These are phyloP conservation scores for Phymanthus crucifer DNA, from an alignment of 92 coral and sea anemone species.

Conservation along the genomic window DNA sequence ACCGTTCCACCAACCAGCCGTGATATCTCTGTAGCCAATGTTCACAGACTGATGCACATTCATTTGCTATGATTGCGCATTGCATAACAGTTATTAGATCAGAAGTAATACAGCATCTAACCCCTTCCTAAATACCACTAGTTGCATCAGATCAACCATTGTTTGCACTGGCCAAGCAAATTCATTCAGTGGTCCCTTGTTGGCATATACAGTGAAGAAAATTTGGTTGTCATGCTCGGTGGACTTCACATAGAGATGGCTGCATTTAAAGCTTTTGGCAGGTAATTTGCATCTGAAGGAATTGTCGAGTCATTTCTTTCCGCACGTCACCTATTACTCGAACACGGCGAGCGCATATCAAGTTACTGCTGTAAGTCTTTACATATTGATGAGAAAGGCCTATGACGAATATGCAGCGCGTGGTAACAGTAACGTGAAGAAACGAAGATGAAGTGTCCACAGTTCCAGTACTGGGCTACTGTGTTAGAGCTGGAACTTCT, in stretches of 20 bases:
- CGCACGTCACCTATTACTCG: too few species aligned
- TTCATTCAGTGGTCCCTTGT: slow-evolving; percentile 37
- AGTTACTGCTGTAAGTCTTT: slow-evolving; percentile 31
- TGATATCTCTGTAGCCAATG: slow-evolving; percentile 32
- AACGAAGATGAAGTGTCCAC: too few species aligned
- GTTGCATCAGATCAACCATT: slow-evolving; percentile 44
- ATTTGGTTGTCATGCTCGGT: slow-evolving; percentile 33
- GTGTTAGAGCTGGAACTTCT: too few species aligned
- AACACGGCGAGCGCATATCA: too few species aligned
- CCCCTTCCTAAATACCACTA: slow-evolving; percentile 47
- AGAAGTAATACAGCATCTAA: slow-evolving; percentile 50
- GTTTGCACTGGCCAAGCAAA: slow-evolving; percentile 43
- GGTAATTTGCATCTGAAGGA: slow-evolving; percentile 59
- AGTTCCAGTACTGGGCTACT: too few species aligned
- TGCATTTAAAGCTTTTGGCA: slow-evolving; percentile 41
- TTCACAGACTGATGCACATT: slow-evolving; percentile 37
- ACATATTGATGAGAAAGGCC: slow-evolving; percentile 27
- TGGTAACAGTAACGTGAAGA: too few species aligned
- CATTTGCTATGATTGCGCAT: too few species aligned
- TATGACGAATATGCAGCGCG: too few species aligned
- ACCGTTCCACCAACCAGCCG: slow-evolving; percentile 32
- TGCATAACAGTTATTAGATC: slow-evolving; percentile 38
- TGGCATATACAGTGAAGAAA: slow-evolving; percentile 40
- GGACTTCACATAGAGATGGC: too few species aligned
- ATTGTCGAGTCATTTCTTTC: too few species aligned